Base-by-base conservation (phyloP, 1,140 invertebrate genomes). In the Penaeus japonicus region DNA sequence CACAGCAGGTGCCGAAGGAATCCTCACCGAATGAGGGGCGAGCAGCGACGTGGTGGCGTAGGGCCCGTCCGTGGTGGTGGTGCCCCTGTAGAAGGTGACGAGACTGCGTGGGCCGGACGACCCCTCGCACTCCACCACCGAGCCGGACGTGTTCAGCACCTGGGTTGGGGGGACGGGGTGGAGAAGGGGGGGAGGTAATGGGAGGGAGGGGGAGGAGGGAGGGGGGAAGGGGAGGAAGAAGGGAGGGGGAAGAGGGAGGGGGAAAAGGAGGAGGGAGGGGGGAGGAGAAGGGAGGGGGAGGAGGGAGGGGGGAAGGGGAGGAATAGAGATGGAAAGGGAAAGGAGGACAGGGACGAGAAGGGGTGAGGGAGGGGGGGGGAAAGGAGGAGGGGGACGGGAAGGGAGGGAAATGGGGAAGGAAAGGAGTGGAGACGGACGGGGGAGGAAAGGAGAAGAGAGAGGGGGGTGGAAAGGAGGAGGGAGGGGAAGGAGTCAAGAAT, bases 31-130 rank as follows among this genome's bases (percentile, higher is more conserved):
- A 39, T 88, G 87, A 24, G 89, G 87, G 10, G 54, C 77, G 18
- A 90, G 89, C 22, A 90, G 89, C 0, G 89, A 89, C 54, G 89
- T 84, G 57, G 87, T 89, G 84, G 85, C 89, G 81, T 87, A 85
- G 65, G 87, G 88, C 24, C 87, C 89, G 35, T 86, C 84, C 4
- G 75, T 79, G 32, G 81, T 54, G 18, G 47, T 75, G 5, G 86
- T 65, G 7, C 87, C 89, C 22, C 85, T 55, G 78, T 90, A 91
- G 75, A 90, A 90, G 75, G 89, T 91, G 53, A 90, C 84, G 15
- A 90, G 78, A 79, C 57, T 87, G 57, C 87, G 54, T 22, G 80
- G 84, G n/a, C n/a, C n/a, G 53, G 62, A 39, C 47, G 81, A 24
- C 39, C 62, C n/a, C n/a, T 86, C 84, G 39, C 77, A 59, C 4